A percentile compares a stretch with the other conserved stretches of the same genome.
Evolutionary conservation across 2,888 invertebrate genomes (phyloP).

Genomic region (Odontothrips loti): DNA sequence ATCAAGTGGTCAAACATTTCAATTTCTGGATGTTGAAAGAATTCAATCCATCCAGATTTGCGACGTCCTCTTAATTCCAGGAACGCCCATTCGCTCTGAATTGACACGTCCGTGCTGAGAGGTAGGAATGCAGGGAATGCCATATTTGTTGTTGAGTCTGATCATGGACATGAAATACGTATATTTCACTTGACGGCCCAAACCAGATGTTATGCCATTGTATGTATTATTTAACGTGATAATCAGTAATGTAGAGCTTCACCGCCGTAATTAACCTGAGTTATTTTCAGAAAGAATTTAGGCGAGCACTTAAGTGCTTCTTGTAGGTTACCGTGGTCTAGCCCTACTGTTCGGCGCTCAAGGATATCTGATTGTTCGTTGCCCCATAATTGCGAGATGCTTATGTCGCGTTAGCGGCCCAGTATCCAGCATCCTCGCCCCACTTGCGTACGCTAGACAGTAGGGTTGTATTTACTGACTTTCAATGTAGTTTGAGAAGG

Average conservation of each 20-base stretch:
- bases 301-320: not conserved
- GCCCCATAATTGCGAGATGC: too few species aligned
- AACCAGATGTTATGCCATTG: not conserved
- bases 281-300: not conserved
- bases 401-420: too few species aligned
- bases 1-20: conserved; percentile 11
- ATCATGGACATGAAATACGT: not conserved
- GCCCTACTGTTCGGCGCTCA: not conserved
- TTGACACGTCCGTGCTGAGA: not conserved
- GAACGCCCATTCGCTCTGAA: not conserved
- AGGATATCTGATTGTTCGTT: not conserved
- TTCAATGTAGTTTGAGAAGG: too few species aligned
- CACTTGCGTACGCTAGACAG: too few species aligned
- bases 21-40: not conserved
- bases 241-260: not conserved
- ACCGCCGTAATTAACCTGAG: too few species aligned
- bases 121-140: not conserved
- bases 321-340: not conserved
- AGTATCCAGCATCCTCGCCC: too few species aligned
- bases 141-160: not conserved
- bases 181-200: not conserved
- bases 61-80: not conserved
- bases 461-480: too few species aligned
- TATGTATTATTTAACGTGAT: not conserved
- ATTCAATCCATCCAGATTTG: not conserved